phyloP scores from a whole-genome alignment of 2,797 vertebrate genomes.

The Clarias fuscus region DNA sequence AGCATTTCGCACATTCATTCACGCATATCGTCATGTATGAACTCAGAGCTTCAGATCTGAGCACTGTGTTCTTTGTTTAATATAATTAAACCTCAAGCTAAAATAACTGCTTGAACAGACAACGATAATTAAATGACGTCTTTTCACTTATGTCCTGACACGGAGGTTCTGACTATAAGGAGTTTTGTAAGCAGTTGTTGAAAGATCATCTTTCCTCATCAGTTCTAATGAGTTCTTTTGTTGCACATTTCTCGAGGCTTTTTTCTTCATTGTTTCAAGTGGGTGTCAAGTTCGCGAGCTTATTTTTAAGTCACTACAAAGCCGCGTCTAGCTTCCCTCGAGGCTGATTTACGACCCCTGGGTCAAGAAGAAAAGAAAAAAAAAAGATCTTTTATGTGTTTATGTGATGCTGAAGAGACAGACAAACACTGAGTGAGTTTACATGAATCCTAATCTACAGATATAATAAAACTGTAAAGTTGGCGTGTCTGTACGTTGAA shows the following conservation, averaged over 20 bases:
- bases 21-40: background rate
- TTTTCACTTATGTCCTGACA: background rate
- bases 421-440: background rate
- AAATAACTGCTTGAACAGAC: background rate
- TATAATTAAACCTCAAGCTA: background rate
- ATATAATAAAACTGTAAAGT: no score
- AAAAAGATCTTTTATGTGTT: no score
- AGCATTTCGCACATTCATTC: background rate
- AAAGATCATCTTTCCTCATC: background rate
- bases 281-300: background rate
- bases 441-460: no score
- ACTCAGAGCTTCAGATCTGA: background rate
- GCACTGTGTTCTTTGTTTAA: background rate
- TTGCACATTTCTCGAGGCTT: background rate
- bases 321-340: background rate
- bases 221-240: background rate
- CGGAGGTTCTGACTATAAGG: background rate
- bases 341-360: background rate
- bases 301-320: background rate
- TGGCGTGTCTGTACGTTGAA: no score
- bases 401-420: background rate
- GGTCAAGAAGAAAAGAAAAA: background rate
- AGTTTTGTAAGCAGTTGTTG: background rate
- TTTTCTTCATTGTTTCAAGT: conserved; percentile 3
- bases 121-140: background rate